phyloP scores from a whole-genome alignment of 2,888 invertebrate genomes.

The Ethmia dodecea region DNA sequence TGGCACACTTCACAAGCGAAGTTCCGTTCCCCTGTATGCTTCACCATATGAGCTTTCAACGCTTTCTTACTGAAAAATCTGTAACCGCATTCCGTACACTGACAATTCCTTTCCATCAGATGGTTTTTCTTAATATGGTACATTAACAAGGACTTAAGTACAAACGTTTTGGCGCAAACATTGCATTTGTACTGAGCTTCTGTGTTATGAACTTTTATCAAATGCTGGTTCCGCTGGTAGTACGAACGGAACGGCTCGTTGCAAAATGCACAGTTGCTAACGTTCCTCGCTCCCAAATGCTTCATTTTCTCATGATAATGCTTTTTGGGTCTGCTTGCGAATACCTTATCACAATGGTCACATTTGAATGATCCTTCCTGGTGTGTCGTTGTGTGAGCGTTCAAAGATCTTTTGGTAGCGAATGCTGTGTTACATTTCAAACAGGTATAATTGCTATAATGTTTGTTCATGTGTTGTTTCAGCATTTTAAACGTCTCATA shows the following conservation, averaged over 20 bases:
- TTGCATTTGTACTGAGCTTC: conserved; percentile 64
- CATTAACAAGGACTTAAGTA: conserved; percentile 56
- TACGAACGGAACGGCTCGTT: conserved; percentile 55
- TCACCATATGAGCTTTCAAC: conserved; percentile 69
- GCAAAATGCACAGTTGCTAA: conserved; percentile 59
- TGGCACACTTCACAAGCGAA: conserved; percentile 51
- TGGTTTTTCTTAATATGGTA: conserved; percentile 63
- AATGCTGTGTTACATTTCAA: conserved; percentile 45
- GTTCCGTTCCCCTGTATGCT: conserved; percentile 59
- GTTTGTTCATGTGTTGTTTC: conserved; percentile 64
- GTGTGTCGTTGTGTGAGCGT: conserved; percentile 47
- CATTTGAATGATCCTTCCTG: conserved; percentile 57
- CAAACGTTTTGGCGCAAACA: conserved; percentile 48
- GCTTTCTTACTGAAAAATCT: conserved; percentile 74
- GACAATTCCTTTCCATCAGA: conserved; percentile 65
- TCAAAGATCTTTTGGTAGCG: conserved; percentile 49
- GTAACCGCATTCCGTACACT: conserved; percentile 69
- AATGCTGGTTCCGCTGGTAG: conserved; percentile 59
- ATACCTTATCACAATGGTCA: conserved; percentile 57
- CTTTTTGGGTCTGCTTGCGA: conserved; percentile 44
- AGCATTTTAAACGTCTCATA: conserved; percentile 67
- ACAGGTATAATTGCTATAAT: conserved; percentile 55
- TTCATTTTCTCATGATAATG: conserved; percentile 60
- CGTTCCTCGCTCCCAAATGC: conserved; percentile 53
- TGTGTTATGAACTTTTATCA: conserved; percentile 58